Evolutionary conservation across 2,113 vertebrate genomes (phyloP).

Genomic region (Ochotona curzoniae): DNA sequence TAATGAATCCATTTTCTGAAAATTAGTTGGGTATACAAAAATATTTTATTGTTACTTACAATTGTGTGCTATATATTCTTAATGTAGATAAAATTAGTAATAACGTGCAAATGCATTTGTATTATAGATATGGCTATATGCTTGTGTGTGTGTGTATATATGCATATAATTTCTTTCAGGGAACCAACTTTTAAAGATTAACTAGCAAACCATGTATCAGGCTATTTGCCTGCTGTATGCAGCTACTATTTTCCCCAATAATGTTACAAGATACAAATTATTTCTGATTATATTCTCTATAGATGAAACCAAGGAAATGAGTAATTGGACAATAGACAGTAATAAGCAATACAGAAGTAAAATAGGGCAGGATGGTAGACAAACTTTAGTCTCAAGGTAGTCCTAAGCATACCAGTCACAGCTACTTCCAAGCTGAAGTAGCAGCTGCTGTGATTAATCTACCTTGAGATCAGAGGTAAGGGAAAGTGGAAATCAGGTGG

Average conservation of each 20-base stretch:
- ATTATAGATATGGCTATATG: too few species aligned
- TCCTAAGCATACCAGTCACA: neutral
- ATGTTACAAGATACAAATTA: neutral
- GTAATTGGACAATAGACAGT: neutral
- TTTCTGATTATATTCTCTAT: neutral
- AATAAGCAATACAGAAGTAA: neutral
- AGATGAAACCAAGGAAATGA: neutral
- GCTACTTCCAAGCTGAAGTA: neutral
- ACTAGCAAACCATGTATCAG: neutral
- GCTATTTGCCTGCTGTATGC: too few species aligned
- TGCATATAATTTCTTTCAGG: neutral
- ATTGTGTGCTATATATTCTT: neutral
- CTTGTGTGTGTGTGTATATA: neutral
- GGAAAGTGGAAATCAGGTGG: neutral
- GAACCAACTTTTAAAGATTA: neutral
- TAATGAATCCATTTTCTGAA: neutral
- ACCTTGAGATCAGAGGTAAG: neutral
- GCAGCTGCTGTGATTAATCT: neutral
- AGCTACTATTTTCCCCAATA: accelerated
- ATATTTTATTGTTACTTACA: neutral
- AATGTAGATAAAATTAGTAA: neutral
- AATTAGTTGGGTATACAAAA: neutral
- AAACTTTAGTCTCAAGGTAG: neutral
- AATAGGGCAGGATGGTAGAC: neutral
- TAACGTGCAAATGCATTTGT: neutral